phyloP scores from a whole-genome alignment of 2,888 invertebrate genomes.

The Unio pictorum region DNA sequence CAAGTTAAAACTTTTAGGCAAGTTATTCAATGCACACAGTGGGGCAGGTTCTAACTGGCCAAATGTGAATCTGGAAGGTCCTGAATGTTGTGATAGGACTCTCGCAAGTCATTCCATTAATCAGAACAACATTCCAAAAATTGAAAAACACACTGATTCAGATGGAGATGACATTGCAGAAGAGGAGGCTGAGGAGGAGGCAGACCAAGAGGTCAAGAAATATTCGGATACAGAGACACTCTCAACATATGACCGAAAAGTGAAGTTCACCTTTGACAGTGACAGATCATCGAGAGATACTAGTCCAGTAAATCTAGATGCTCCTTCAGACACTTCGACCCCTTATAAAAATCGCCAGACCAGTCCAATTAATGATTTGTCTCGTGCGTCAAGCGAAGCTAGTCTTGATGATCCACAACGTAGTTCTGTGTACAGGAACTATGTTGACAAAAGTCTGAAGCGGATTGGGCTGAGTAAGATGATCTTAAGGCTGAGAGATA shows the following conservation, averaged over 20 bases:
- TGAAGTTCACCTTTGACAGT: slow-evolving; percentile 28
- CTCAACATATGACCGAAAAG: not conserved
- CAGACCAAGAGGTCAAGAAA: slow-evolving; percentile 23
- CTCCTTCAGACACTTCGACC: slow-evolving; percentile 50
- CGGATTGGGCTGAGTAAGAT: slow-evolving; percentile 87
- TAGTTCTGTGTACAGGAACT: slow-evolving; percentile 76
- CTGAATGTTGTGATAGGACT: slow-evolving; percentile 16
- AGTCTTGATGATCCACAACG: slow-evolving; percentile 59
- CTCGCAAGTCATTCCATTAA: slow-evolving; percentile 7
- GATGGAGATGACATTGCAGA: slow-evolving; percentile 20
- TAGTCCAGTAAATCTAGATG: slow-evolving; percentile 37
- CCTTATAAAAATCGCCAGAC: slow-evolving; percentile 34
- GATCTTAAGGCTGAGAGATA: slow-evolving; percentile 81
- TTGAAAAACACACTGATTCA: slow-evolving; percentile 27
- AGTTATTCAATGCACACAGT: slow-evolving; percentile 63
- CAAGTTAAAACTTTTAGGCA: slow-evolving; percentile 80
- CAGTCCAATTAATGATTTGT: slow-evolving; percentile 38
- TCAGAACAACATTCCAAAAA: slow-evolving; percentile 49
- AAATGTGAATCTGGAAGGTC: slow-evolving; percentile 57
- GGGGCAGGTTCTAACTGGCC: slow-evolving; percentile 64
- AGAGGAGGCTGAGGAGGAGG: slow-evolving; percentile 30
- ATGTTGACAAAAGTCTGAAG: slow-evolving; percentile 89
- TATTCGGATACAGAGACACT: slow-evolving; percentile 13
- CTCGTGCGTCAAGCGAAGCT: slow-evolving; percentile 60
- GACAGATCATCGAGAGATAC: slow-evolving; percentile 37